A percentile compares a stretch with the other conserved stretches of the same genome.
Conservation (phyloP, 2,797 vertebrate genomes). For the Enteromius afrohamiltoni region DNA sequence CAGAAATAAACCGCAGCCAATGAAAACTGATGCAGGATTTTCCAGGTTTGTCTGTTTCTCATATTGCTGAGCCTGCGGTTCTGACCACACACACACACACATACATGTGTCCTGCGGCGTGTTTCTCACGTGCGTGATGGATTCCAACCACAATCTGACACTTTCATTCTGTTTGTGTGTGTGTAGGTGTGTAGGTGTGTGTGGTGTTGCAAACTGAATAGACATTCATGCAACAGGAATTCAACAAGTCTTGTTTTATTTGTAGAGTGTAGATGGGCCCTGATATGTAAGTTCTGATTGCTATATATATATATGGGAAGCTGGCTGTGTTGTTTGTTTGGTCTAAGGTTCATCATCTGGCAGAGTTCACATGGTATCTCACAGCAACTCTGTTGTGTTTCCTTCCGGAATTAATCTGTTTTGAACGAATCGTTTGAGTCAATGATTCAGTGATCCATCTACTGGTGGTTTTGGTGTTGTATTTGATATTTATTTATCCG, state of each 20-base stretch:
- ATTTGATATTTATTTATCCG: too few species aligned
- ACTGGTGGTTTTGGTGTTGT: too few species aligned
- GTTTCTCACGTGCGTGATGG: constrained; percentile 11
- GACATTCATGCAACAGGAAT: background rate
- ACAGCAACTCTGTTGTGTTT: too few species aligned
- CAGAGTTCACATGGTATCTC: too few species aligned
- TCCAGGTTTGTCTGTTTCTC: constrained; percentile 30
- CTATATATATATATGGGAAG: too few species aligned
- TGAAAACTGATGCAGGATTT: constrained; percentile 18
- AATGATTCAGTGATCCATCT: too few species aligned
- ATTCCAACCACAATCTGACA: background rate
- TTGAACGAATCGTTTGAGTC: too few species aligned
- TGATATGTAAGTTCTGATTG: too few species aligned
- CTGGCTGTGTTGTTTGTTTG: background rate
- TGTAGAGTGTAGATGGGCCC: too few species aligned
- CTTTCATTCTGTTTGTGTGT: background rate
- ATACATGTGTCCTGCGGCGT: background rate
- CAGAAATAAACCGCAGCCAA: background rate
- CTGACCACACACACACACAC: constrained; percentile 3
- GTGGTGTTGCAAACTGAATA: background rate
- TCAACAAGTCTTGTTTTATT: background rate
- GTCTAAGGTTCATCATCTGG: too few species aligned
- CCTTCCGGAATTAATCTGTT: too few species aligned
- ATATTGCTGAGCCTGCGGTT: constrained; percentile 19
- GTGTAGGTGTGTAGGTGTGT: background rate